Evolutionary conservation across 1,140 invertebrate species (phyloP), one percentile per base, ranked within the genome.

Genomic region (Ceratina japonica): DNA sequence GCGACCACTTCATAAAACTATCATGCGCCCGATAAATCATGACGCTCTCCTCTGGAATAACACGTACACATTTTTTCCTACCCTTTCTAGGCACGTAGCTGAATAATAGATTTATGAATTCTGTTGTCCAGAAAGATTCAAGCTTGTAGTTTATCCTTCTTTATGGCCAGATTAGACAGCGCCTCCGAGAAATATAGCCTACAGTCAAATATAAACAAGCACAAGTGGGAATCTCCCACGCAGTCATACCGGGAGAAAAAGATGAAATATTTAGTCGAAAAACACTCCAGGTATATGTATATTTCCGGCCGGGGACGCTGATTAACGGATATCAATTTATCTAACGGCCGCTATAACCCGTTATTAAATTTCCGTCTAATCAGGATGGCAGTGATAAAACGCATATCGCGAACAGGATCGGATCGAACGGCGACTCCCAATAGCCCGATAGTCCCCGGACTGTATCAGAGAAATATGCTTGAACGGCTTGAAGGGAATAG

Each of bases 391-490:
- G 27, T 31, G 27, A 31, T 44, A 44, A 44, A 44, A 22, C 13
- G 37, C n/a, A 10, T 12, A 61, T 13, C 37, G 15, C 27, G n/a
- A 68, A 68, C 7, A 44, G 16, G 1, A 49, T 44, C n/a, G 16
- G 56, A 58, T 59, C 37, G 56, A 18, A 12, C 74, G 37, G 69
- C 61, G 18, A 51, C 58, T 76, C 49, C 51, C 22, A 76, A 76
- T 59, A 49, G 64, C 8, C 22, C 2, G 61, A 22, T 54, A 54
- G 49, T 20, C 18, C 3, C 3, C 31, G 20, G 24, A 59, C 52
- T 59, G 10, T 49, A 76, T 76, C 74, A 31, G 59, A 76, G 74
- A 76, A 76, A 59, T 76, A 76, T 69, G 65, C 74, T 76, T 59
- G 51, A 76, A 62, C 73, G 52, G 54, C 22, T 83, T 54, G 54